Conservation (phyloP, 2,888 invertebrate genomes). For the Platerodrilus igneus region DNA sequence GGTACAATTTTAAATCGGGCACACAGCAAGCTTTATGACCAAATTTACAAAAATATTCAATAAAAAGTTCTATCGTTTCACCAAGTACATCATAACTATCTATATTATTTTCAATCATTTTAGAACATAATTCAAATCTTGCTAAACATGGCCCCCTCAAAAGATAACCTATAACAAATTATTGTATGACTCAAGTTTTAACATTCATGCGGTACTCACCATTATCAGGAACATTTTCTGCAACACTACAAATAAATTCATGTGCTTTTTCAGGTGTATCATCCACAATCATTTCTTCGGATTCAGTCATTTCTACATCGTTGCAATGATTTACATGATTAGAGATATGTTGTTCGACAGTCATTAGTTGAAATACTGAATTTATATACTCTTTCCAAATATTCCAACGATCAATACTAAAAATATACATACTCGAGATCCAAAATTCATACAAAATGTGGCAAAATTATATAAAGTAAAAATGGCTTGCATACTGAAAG, state of each 20-base stretch:
- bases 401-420: constrained; percentile 66
- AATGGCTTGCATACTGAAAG: neutral
- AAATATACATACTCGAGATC: constrained; percentile 25
- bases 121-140: constrained; percentile 68
- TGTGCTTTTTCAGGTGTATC: constrained; percentile 47
- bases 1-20: constrained; percentile 73
- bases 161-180: constrained; percentile 45
- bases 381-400: constrained; percentile 68
- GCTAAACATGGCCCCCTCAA: constrained; percentile 81
- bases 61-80: constrained; percentile 63
- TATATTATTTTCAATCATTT: constrained; percentile 52
- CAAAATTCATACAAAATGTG: neutral
- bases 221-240: constrained; percentile 43
- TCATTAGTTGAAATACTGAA: constrained; percentile 63
- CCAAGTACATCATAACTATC: constrained; percentile 57
- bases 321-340: constrained; percentile 31
- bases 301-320: constrained; percentile 33
- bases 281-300: no score
- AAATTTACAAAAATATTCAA: constrained; percentile 76
- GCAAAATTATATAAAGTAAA: constrained; percentile 2
- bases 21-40: constrained; percentile 85
- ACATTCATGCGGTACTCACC: constrained; percentile 30
- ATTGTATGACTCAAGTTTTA: constrained; percentile 9
- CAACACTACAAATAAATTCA: constrained; percentile 45
- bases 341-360: constrained; percentile 35